Evolutionary conservation across 2,888 invertebrate species (phyloP).

Genomic region (Zhuqinia jingwanae): DNA sequence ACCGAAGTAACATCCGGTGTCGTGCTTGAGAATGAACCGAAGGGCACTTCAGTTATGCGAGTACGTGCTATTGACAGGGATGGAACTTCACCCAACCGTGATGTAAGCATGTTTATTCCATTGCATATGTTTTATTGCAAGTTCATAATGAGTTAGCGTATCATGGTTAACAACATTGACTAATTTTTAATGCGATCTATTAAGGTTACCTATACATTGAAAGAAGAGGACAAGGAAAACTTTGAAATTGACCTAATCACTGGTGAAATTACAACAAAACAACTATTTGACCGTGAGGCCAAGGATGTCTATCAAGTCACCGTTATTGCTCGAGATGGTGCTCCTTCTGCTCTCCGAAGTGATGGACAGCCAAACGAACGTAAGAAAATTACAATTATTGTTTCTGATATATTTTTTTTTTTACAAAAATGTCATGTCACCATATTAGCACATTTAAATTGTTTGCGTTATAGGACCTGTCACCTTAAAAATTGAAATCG

Average conservation of each 20-base stretch:
- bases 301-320: conserved; percentile 93
- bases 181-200: background rate
- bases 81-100: conserved; percentile 91
- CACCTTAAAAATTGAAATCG: conserved; percentile 94
- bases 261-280: conserved; percentile 92
- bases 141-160: background rate
- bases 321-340: conserved; percentile 94
- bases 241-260: conserved; percentile 92
- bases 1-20: conserved; percentile 90
- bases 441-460: too few species aligned
- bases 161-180: background rate
- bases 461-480: conserved; percentile 84
- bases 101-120: conserved; percentile 81
- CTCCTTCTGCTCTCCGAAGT: conserved; percentile 88
- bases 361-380: conserved; percentile 87
- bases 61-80: conserved; percentile 93
- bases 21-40: conserved; percentile 91
- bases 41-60: conserved; percentile 93
- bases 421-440: too few species aligned
- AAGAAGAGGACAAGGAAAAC: conserved; percentile 84
- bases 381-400: conserved; percentile 69
- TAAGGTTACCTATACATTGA: conserved; percentile 87
- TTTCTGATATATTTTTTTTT: too few species aligned
- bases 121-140: background rate
- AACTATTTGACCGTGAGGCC: conserved; percentile 92